phyloP scores from a whole-genome alignment of 2,797 vertebrate genomes.

The Mus minutoides region DNA sequence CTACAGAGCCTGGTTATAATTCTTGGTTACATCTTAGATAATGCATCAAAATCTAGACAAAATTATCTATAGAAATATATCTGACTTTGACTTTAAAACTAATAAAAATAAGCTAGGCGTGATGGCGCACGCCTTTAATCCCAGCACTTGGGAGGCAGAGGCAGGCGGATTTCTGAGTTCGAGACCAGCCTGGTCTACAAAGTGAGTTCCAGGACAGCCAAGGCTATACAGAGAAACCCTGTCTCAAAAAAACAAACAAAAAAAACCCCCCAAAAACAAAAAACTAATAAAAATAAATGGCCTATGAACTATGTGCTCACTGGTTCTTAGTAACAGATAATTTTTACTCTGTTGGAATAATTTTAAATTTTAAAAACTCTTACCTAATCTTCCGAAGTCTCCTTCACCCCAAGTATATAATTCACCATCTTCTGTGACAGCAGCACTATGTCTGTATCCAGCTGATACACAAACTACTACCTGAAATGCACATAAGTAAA shows the following conservation, averaged over 20 bases:
- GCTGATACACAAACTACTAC: conserved; percentile 91
- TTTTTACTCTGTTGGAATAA: conserved; percentile 52
- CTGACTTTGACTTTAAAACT: conserved; percentile 53
- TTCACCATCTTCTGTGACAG: conserved; percentile 91
- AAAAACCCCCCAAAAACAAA: no score
- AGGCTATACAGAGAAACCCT: no score
- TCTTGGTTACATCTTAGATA: conserved; percentile 50
- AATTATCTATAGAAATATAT: conserved; percentile 48
- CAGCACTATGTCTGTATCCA: conserved; percentile 91
- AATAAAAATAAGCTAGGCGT: conserved; percentile 68
- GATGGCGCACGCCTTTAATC: no score
- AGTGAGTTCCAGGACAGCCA: no score
- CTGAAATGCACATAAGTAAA: conserved; percentile 75
- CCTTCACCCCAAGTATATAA: conserved; percentile 92
- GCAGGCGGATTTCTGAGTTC: no score
- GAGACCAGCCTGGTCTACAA: no score
- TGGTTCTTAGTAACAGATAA: conserved; percentile 53
- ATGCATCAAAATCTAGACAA: conserved; percentile 45
- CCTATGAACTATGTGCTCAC: conserved; percentile 26
- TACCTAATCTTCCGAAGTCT: conserved; percentile 92
- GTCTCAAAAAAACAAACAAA: no score
- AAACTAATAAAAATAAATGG: conserved; percentile 62
- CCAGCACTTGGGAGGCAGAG: no score
- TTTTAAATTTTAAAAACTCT: conserved; percentile 64
- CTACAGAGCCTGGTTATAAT: neutral